Conservation (phyloP, 2,888 invertebrate species). For the Zygogramma bicolorata region DNA sequence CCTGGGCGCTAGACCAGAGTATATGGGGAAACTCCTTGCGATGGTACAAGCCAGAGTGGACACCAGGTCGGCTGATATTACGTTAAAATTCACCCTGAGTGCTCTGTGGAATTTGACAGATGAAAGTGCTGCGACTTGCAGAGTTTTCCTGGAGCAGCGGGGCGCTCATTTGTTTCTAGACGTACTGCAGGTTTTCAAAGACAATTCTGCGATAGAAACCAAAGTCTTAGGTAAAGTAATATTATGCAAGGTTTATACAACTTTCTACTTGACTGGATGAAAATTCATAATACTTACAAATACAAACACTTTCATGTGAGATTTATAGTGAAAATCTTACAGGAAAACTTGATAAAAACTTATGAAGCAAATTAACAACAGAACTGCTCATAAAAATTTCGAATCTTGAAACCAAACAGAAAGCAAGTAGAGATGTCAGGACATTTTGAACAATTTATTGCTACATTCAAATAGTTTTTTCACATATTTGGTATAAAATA, state of each 20-base stretch:
- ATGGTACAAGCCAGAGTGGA: constrained; percentile 70
- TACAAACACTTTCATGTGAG: too few relatives aligned
- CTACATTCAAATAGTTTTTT: too few relatives aligned
- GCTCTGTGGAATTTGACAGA: constrained; percentile 85
- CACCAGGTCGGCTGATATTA: constrained; percentile 71
- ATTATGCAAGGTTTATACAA: too few relatives aligned
- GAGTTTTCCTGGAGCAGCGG: constrained; percentile 75
- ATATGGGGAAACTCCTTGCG: constrained; percentile 76
- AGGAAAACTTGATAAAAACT: too few relatives aligned
- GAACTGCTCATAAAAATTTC: too few relatives aligned
- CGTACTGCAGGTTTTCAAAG: constrained; percentile 74
- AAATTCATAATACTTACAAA: background rate
- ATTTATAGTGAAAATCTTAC: too few relatives aligned
- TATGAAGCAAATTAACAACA: too few relatives aligned
- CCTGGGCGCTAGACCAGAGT: constrained; percentile 74
- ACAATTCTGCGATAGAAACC: constrained; percentile 78
- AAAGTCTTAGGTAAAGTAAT: constrained; percentile 71
- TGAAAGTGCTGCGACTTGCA: constrained; percentile 79
- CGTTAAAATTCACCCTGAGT: constrained; percentile 81
- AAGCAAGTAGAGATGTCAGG: too few relatives aligned
- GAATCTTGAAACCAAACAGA: too few relatives aligned
- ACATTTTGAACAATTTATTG: too few relatives aligned
- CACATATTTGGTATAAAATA: too few relatives aligned
- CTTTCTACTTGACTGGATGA: too few relatives aligned
- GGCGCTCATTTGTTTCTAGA: constrained; percentile 77